These are phyloP conservation scores for Listronotus oregonensis DNA, from an alignment of 1,140 invertebrate genomes.

Conservation along the genomic window DNA sequence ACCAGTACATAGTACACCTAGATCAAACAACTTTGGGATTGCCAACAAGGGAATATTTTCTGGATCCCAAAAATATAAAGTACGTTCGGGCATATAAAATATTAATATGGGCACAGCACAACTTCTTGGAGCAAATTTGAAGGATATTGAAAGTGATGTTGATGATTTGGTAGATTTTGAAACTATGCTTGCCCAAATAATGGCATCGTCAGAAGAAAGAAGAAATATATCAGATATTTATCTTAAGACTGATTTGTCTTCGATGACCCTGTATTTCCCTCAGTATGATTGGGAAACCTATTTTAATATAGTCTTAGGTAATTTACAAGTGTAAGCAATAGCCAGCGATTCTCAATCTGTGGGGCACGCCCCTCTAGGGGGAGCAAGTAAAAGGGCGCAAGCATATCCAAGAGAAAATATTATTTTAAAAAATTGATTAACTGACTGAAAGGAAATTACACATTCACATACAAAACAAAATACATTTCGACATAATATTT, in stretches of 20 bases:
- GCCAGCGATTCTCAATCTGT: too few species aligned
- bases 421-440: too few species aligned
- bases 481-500: too few species aligned
- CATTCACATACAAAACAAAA: too few species aligned
- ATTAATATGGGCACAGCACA: constrained; percentile 63
- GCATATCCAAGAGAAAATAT: too few species aligned
- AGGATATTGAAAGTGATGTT: constrained; percentile 67
- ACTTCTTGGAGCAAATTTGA: constrained; percentile 67
- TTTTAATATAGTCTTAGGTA: not conserved
- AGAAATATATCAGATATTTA: constrained; percentile 82
- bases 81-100: constrained; percentile 80
- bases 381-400: too few species aligned
- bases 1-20: constrained; percentile 84
- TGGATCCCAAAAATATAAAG: constrained; percentile 69
- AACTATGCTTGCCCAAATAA: constrained; percentile 78
- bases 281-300: constrained; percentile 77
- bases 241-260: constrained; percentile 73
- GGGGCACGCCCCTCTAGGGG: too few species aligned
- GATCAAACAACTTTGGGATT: constrained; percentile 87
- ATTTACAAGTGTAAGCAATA: not conserved
- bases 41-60: constrained; percentile 84
- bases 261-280: constrained; percentile 71
- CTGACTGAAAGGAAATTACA: too few species aligned
- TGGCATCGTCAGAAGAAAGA: constrained; percentile 78
- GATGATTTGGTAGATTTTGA: constrained; percentile 83